Evolutionary conservation across 1,140 invertebrate species (phyloP).

Genomic region (Drosophila leontia): DNA sequence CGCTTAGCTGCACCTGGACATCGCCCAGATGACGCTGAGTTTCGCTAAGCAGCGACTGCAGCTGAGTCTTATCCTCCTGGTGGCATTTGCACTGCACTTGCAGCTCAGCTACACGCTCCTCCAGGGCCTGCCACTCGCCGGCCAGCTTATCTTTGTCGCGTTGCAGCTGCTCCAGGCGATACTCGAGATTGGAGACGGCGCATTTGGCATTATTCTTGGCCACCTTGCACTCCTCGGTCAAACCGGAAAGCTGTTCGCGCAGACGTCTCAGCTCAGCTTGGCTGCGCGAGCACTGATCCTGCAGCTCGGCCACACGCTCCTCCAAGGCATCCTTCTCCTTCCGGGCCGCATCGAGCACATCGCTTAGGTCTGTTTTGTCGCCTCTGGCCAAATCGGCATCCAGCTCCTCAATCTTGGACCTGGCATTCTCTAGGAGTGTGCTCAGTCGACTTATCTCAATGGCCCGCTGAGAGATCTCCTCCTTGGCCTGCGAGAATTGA

Average conservation of each 20-base stretch:
- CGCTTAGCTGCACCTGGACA: constrained; percentile 86
- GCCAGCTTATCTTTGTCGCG: constrained; percentile 90
- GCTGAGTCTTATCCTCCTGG: constrained; percentile 91
- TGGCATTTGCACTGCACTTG: constrained; percentile 90
- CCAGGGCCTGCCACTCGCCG: constrained; percentile 89
- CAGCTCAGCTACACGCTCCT: constrained; percentile 90
- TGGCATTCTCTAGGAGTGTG: constrained; percentile 92
- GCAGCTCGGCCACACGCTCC: constrained; percentile 89
- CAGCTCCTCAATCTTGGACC: constrained; percentile 89
- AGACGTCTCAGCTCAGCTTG: constrained; percentile 91
- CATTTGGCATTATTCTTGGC: constrained; percentile 93
- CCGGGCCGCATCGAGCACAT: constrained; percentile 89
- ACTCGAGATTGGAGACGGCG: constrained; percentile 92
- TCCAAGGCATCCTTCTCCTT: constrained; percentile 90
- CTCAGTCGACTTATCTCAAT: constrained; percentile 92
- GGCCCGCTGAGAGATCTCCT: constrained; percentile 88
- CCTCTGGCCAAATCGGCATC: constrained; percentile 87
- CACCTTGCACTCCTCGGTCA: constrained; percentile 93
- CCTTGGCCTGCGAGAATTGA: constrained; percentile 89
- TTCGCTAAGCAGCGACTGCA: constrained; percentile 89
- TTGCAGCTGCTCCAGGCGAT: constrained; percentile 89
- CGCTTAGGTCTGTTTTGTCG: constrained; percentile 89
- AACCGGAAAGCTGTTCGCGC: constrained; percentile 89
- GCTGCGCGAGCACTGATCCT: constrained; percentile 91
- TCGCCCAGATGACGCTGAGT: constrained; percentile 89